Conservation (phyloP, 2,797 vertebrate genomes). For the Microchirus variegatus region DNA sequence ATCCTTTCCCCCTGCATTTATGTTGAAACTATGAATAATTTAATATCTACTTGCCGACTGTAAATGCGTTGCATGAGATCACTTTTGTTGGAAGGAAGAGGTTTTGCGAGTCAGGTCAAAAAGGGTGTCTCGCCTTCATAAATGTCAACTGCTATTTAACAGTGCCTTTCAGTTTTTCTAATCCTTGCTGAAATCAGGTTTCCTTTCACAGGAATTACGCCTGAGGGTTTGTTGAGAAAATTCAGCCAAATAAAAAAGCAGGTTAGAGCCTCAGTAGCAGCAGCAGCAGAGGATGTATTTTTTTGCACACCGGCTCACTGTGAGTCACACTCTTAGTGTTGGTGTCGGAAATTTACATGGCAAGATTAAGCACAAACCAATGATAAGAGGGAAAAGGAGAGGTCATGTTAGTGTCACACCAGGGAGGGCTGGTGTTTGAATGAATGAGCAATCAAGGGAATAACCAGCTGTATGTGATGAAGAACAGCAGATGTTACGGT, state of each 20-base stretch:
- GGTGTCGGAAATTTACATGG: not conserved
- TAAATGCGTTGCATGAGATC: not conserved
- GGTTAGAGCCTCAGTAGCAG: not conserved
- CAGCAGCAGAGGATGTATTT: not conserved
- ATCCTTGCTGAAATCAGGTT: not conserved
- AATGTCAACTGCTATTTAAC: not conserved
- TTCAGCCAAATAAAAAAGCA: not conserved
- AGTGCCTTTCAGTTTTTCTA: not conserved
- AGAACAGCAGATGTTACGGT: constrained; percentile 60
- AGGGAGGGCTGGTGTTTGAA: constrained; percentile 34
- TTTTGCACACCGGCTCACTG: constrained; percentile 4
- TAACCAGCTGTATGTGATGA: constrained; percentile 51
- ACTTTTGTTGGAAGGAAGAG: not conserved
- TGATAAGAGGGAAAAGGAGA: constrained; percentile 1
- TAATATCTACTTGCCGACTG: too few relatives aligned
- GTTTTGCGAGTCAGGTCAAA: not conserved
- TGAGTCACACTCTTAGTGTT: not conserved
- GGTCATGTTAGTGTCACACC: constrained; percentile 42
- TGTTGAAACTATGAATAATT: too few relatives aligned
- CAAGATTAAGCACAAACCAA: constrained; percentile 4
- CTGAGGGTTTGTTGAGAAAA: not conserved
- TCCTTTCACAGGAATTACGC: not conserved
- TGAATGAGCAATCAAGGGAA: constrained; percentile 51
- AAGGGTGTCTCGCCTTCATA: not conserved
- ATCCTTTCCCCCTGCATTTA: too few relatives aligned